Percentiles rank a stretch among this genome's conserved stretches.
phyloP scores from a whole-genome alignment of 1,140 invertebrate species.

The Drosophila suzukii region DNA sequence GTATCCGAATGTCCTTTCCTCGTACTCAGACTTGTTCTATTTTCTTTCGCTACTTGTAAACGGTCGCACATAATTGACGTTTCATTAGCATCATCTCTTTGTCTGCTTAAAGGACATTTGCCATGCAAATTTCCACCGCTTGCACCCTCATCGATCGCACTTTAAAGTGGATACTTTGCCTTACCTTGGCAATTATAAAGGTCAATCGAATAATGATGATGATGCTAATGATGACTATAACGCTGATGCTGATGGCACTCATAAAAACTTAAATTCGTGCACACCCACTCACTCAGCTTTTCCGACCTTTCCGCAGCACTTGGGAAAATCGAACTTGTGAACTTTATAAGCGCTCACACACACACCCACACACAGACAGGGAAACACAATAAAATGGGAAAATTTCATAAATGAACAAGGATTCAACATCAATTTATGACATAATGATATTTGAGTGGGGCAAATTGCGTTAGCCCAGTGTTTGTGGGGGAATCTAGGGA shows the following conservation, averaged over 20 bases:
- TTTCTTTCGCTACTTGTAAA: conserved; percentile 21
- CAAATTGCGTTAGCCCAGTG: conserved; percentile 53
- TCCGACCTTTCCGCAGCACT: conserved; percentile 8
- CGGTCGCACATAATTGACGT: conserved; percentile 77
- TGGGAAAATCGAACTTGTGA: conserved; percentile 51
- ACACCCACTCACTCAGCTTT: conserved; percentile 17
- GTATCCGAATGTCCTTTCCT: not conserved
- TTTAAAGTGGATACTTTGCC: conserved; percentile 51
- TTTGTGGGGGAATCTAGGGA: conserved; percentile 19
- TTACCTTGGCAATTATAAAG: conserved; percentile 61
- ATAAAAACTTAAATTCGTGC: conserved; percentile 47
- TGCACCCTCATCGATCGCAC: conserved; percentile 10
- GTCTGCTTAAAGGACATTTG: conserved; percentile 48
- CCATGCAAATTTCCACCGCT: conserved; percentile 51
- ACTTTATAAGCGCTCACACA: conserved; percentile 33
- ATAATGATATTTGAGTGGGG: conserved; percentile 72
- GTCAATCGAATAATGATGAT: conserved; percentile 42
- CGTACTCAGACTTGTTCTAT: not conserved
- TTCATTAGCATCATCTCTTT: conserved; percentile 70
- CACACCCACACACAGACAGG: conserved; percentile 1
- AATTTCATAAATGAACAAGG: conserved; percentile 83
- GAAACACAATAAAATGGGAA: conserved; percentile 45
- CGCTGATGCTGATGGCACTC: conserved; percentile 19
- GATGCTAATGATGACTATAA: conserved; percentile 17
- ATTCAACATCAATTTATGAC: conserved; percentile 78